phyloP scores from a whole-genome alignment of 2,113 vertebrate species.

The Murina feae region DNA sequence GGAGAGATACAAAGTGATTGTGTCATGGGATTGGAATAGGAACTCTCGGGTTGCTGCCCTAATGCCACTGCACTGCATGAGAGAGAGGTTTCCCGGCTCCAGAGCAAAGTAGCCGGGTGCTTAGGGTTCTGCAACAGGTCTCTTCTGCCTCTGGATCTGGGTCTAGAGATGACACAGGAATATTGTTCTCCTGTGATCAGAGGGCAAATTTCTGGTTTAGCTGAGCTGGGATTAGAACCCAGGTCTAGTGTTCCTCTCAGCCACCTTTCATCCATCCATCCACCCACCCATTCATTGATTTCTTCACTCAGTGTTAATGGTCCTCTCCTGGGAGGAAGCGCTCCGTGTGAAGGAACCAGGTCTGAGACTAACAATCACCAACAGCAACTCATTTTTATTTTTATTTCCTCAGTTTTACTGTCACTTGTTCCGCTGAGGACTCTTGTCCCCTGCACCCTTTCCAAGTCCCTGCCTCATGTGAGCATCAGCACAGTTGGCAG shows the following conservation, averaged over 20 bases:
- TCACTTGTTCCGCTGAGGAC: neutral
- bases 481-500: neutral
- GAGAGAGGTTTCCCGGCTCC: neutral
- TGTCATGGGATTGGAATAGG: neutral
- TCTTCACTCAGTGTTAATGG: neutral
- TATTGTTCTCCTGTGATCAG: neutral
- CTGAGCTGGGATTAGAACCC: neutral
- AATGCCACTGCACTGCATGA: rapidly evolving
- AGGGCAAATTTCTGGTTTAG: neutral
- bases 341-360: neutral
- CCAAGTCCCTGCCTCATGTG: neutral
- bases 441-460: neutral
- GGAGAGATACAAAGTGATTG: neutral
- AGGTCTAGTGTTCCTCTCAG: neutral
- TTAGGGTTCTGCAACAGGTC: too few relatives aligned
- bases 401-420: neutral
- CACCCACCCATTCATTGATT: neutral
- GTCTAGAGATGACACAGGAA: neutral
- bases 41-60: neutral
- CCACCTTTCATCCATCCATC: neutral
- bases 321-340: neutral
- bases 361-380: neutral
- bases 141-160: neutral
- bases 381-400: neutral
- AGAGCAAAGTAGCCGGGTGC: neutral